Evolutionary conservation across 2,113 vertebrate genomes (phyloP).

Genomic region (Myxocyprinus asiaticus): DNA sequence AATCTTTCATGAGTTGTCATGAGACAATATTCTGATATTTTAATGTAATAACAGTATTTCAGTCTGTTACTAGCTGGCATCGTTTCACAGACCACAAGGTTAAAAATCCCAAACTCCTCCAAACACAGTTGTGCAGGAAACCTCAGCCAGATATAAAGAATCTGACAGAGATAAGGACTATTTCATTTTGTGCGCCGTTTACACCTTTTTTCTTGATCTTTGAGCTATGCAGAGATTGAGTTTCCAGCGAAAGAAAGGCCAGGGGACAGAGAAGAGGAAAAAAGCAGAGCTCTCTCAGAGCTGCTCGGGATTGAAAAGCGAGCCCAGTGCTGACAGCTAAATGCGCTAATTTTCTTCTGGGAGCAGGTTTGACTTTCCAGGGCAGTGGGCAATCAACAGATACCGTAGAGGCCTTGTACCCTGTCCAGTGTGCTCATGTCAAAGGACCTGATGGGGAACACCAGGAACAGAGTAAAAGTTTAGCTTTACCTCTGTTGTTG

Average conservation of each 20-base stretch:
- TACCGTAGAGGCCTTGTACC: slow-evolving; percentile 81
- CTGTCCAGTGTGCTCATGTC: slow-evolving; percentile 83
- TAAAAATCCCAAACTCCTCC: slow-evolving; percentile 53
- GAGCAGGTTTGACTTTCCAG: slow-evolving; percentile 85
- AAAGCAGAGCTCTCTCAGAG: slow-evolving; percentile 80
- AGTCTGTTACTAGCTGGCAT: neutral
- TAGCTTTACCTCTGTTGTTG: slow-evolving; percentile 17
- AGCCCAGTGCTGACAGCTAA: slow-evolving; percentile 98
- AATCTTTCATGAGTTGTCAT: no score
- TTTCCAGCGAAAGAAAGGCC: slow-evolving; percentile 85
- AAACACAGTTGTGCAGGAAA: neutral
- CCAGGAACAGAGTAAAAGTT: slow-evolving; percentile 64
- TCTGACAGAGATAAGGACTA: slow-evolving; percentile 78
- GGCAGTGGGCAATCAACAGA: slow-evolving; percentile 83
- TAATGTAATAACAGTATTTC: neutral
- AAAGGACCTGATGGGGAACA: slow-evolving; percentile 76
- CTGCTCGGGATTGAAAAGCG: slow-evolving; percentile 91
- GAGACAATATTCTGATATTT: neutral
- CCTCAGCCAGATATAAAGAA: slow-evolving; percentile 64
- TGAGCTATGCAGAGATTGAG: slow-evolving; percentile 84
- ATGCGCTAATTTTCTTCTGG: slow-evolving; percentile 97
- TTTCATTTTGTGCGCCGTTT: slow-evolving; percentile 88
- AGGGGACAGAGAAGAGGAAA: slow-evolving; percentile 56
- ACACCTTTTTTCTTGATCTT: slow-evolving; percentile 92
- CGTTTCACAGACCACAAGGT: neutral